Evolutionary conservation across 2,797 vertebrate genomes (phyloP).

Genomic region (Netta rufina): DNA sequence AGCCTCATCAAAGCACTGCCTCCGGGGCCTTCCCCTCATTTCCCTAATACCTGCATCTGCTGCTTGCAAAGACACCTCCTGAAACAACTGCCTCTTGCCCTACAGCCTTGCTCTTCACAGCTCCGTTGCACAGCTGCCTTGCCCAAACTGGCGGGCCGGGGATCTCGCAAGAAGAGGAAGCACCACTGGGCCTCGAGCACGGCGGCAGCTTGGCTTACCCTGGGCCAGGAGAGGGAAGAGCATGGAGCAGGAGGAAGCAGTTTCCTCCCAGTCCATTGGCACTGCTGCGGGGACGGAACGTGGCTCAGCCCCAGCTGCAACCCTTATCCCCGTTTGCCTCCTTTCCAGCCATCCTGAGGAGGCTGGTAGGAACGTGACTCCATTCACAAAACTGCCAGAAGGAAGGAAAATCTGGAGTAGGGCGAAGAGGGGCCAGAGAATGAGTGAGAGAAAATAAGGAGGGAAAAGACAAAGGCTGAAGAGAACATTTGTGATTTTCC

Average conservation of each 20-base stretch:
- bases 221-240: background rate
- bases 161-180: background rate
- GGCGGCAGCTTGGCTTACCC: background rate
- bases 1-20: slow-evolving; percentile 62
- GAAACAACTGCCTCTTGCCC: slow-evolving; percentile 25
- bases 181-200: background rate
- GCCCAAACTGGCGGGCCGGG: background rate
- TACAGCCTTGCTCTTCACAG: slow-evolving; percentile 13
- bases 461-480: background rate
- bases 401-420: background rate
- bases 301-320: background rate
- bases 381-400: background rate
- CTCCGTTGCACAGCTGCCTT: background rate
- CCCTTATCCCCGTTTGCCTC: background rate
- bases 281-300: background rate
- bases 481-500: background rate
- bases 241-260: background rate
- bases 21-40: slow-evolving; percentile 43
- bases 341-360: background rate
- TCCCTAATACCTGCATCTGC: slow-evolving; percentile 47
- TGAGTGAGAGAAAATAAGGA: background rate
- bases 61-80: slow-evolving; percentile 54
- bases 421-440: background rate
- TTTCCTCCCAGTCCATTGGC: background rate
- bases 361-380: background rate